Conservation (phyloP, 2,888 invertebrate genomes). For the Sycophila texana region DNA sequence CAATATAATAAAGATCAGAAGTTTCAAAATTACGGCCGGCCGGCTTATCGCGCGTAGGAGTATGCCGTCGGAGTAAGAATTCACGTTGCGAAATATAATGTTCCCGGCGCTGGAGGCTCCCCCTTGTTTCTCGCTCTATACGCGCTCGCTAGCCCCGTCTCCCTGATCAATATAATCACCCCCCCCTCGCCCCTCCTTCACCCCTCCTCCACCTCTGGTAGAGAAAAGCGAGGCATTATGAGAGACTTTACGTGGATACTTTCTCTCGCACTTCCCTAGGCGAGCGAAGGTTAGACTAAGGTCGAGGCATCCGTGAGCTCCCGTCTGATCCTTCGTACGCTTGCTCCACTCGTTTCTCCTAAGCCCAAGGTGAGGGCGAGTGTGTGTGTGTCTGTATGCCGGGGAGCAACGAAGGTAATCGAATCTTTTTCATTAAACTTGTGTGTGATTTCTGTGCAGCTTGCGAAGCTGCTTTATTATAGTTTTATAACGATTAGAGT, state of each 20-base stretch:
- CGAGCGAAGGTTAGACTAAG: conserved; percentile 13
- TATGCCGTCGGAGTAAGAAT: conserved; percentile 29
- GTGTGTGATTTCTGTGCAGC: no score
- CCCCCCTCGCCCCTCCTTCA: conserved; percentile 17
- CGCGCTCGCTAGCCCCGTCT: neutral
- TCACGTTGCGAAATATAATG: conserved; percentile 45
- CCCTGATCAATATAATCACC: conserved; percentile 38
- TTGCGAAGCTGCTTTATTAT: no score
- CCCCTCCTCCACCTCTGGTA: no score
- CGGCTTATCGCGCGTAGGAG: conserved; percentile 22
- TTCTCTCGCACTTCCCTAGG: neutral
- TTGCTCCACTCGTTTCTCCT: no score
- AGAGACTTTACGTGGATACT: conserved; percentile 7
- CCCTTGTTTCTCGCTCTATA: conserved; percentile 7
- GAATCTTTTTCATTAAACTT: no score
- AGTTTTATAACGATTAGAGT: no score
- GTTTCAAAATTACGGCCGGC: conserved; percentile 37
- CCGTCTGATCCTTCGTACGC: no score
- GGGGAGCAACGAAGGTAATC: no score
- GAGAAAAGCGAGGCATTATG: conserved; percentile 12
- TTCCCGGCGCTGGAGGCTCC: conserved; percentile 7
- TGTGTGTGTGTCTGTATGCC: no score
- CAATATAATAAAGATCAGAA: conserved; percentile 36
- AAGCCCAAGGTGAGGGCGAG: no score
- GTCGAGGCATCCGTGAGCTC: neutral